Evolutionary conservation across 2,113 vertebrate genomes (phyloP).

Genomic region (Periophthalmodon schlosseri): DNA sequence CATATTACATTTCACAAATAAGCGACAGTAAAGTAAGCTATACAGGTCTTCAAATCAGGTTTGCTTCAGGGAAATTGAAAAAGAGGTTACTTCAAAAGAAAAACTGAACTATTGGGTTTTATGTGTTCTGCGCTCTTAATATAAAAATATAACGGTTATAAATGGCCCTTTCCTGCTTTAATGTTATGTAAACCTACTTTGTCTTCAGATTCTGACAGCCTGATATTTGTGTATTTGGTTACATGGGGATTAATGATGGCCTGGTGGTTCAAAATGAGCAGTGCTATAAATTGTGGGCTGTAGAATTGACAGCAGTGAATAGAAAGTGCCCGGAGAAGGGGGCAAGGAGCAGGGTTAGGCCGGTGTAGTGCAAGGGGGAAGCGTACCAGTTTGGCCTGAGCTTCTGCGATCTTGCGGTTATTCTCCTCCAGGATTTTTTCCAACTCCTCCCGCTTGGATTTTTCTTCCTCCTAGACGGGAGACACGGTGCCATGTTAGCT

Average conservation of each 20-base stretch:
- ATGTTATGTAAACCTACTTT: not conserved
- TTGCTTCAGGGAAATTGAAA: not conserved
- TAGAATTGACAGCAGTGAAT: not conserved
- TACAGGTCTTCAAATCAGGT: not conserved
- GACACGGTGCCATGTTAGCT: slow-evolving; percentile 91
- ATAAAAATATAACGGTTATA: not conserved
- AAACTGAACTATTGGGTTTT: not conserved
- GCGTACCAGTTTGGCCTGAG: slow-evolving; percentile 98
- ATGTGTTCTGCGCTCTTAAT: not conserved
- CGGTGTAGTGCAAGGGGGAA: not conserved
- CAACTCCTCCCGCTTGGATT: slow-evolving; percentile 97
- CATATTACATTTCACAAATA: not conserved
- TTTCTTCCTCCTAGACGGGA: slow-evolving; percentile 98
- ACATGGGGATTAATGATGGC: not conserved
- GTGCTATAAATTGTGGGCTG: not conserved
- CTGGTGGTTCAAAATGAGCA: not conserved
- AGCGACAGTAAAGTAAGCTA: not conserved
- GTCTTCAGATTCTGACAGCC: not conserved
- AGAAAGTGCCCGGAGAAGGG: not conserved
- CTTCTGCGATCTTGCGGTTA: slow-evolving; percentile 99
- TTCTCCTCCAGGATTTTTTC: slow-evolving; percentile 99
- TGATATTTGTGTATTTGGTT: not conserved
- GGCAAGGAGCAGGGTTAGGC: not conserved
- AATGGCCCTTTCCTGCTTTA: not conserved
- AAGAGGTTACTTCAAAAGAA: not conserved